Percentiles rank a stretch among this genome's conserved stretches.
These are phyloP conservation scores for Papilio helenus DNA, from an alignment of 1,140 invertebrate species.

Conservation along the genomic window DNA sequence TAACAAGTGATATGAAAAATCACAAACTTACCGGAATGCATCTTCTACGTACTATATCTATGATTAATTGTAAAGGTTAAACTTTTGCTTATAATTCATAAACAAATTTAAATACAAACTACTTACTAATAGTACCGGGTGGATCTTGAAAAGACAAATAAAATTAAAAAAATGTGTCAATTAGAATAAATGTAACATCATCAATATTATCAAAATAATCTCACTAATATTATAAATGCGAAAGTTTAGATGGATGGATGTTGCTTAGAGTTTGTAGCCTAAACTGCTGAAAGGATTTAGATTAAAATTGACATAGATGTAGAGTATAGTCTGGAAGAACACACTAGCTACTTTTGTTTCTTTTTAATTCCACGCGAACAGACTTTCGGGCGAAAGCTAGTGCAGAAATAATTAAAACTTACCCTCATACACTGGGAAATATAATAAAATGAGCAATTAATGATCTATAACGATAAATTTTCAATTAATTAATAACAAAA, in stretches of 20 bases:
- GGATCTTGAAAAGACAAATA: neutral
- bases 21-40: neutral
- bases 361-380: too few species aligned
- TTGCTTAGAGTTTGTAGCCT: too few species aligned
- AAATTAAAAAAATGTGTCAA: neutral
- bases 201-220: too few species aligned
- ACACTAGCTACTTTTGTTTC: too few species aligned
- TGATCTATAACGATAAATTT: neutral
- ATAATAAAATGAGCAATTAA: neutral
- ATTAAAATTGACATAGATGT: too few species aligned
- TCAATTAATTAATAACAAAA: neutral
- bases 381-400: neutral
- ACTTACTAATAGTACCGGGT: slow-evolving; percentile 1
- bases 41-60: slow-evolving; percentile 17
- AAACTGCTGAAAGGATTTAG: too few species aligned
- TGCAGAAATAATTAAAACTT: neutral
- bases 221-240: neutral
- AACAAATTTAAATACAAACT: neutral
- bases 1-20: neutral
- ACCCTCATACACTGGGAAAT: neutral
- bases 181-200: neutral
- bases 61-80: neutral
- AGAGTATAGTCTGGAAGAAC: too few species aligned
- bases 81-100: neutral
- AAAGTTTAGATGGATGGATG: too few species aligned